Percentiles rank a stretch among this genome's conserved stretches.
Evolutionary conservation across 2,113 vertebrate species (phyloP).

Genomic region (Nyctereutes procyonoides): DNA sequence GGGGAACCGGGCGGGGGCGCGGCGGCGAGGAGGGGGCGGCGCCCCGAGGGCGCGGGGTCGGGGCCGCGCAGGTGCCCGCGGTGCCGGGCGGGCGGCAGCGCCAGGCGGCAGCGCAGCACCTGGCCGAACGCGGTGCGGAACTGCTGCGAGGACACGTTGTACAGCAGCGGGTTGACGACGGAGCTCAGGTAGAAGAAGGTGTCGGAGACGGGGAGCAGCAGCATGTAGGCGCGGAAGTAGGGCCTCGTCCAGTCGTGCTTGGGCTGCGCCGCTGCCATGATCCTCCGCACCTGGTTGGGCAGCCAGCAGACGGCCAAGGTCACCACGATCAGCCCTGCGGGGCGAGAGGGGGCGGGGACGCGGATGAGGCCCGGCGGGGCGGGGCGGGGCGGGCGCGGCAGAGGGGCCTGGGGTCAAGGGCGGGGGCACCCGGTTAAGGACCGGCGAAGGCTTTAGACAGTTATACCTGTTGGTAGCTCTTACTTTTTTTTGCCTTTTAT

Average conservation of each 20-base stretch:
- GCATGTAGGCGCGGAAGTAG: conserved; percentile 91
- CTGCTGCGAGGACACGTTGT: conserved; percentile 95
- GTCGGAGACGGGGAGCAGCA: conserved; percentile 91
- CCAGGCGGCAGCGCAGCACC: conserved; percentile 91
- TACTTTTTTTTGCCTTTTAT: too few species aligned
- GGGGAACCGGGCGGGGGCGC: conserved; percentile 76
- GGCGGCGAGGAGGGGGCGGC: conserved; percentile 78
- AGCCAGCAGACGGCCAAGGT: conserved; percentile 94
- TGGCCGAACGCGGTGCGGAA: conserved; percentile 94
- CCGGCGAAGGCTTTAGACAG: conserved; percentile 76
- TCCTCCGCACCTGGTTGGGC: conserved; percentile 94
- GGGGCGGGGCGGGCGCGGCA: too few species aligned
- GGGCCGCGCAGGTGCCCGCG: conserved; percentile 78
- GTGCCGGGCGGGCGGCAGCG: conserved; percentile 90
- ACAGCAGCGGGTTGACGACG: conserved; percentile 95
- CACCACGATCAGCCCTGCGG: conserved; percentile 92
- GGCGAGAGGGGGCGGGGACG: neutral
- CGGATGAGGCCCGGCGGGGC: too few species aligned
- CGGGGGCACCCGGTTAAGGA: conserved; percentile 77
- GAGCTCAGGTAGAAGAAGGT: conserved; percentile 98
- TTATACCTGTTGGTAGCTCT: conserved; percentile 69
- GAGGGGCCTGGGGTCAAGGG: conserved; percentile 57
- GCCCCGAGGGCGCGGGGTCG: conserved; percentile 59
- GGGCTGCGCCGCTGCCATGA: conserved; percentile 93
- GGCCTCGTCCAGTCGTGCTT: conserved; percentile 90